Base-by-base conservation (phyloP, 2,113 vertebrate species). In the Protomyctophum bolini region DNA sequence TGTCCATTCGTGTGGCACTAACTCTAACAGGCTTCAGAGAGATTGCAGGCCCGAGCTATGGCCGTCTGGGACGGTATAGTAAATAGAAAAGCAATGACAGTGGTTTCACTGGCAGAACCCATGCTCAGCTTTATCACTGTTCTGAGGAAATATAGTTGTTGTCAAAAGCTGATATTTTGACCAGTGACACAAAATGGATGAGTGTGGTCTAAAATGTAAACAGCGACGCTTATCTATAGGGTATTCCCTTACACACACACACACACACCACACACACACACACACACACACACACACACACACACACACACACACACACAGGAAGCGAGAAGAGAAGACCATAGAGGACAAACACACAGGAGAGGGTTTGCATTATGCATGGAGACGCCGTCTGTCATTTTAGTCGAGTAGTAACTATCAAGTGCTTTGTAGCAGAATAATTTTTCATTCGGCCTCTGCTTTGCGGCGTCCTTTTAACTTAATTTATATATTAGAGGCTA, bases 1-100 rank as follows among this genome's bases (percentile, higher is more conserved):
- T 90, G 88, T 88, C 86, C 89, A 89, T 80, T 93, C 90, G 76
- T 80, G 86, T 93, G 91, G 89, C 87, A 93, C 91, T 93, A 93
- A 94, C 90, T 87, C 89, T 89, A 93, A 93, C 91, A 91, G 92
- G 91, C 89, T 93, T 92, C 86, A 91, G 86, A 92, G 88, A 92
- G 91, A 93, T 93, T 92, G 91, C 89, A 90, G 90, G 85, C 84
- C 92, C 82, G 87, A 83, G 88, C 84, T 83, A 79, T 88, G 91
- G 89, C 83, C 78, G 88, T 89, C 86, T 85, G 87, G 81, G 82
- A 91, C 83, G 87, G 90, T 81, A 21, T 21, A 87, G 90, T 91
- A 92, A 21, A 92, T 91, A 91, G 91, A 90, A 91, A 91, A 91
- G 91, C 89, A 92, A 93, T 92, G 89, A 92, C 90, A 89, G 91